Percentiles rank a stretch among this genome's conserved stretches.
Conservation (phyloP, 2,113 vertebrate genomes). For the Dolichotis patagonum region DNA sequence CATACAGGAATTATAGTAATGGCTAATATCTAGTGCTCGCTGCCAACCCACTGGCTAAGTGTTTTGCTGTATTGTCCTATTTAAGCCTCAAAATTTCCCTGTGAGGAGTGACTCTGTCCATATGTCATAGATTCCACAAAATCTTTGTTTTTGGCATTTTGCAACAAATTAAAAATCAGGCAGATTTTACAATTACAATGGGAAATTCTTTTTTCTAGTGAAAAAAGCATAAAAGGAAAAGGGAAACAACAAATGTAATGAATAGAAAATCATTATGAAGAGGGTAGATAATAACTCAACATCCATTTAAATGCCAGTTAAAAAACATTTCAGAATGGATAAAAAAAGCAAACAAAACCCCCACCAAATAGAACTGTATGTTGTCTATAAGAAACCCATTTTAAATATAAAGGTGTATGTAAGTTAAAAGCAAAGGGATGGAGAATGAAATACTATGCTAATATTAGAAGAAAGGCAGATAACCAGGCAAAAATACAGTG, state of each 20-base stretch:
- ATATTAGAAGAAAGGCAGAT: not conserved
- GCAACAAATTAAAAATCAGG: slow-evolving; percentile 26
- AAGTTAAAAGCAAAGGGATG: slow-evolving; percentile 11
- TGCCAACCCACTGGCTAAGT: not conserved
- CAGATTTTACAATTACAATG: not conserved
- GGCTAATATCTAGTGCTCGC: not conserved
- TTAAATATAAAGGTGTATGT: not conserved
- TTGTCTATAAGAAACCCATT: not conserved
- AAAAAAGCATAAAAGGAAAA: not conserved
- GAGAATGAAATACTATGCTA: not conserved
- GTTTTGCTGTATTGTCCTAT: not conserved
- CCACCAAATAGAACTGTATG: not conserved
- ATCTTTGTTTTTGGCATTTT: not conserved
- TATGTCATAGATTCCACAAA: not conserved
- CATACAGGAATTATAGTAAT: not conserved
- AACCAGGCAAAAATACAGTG: not conserved
- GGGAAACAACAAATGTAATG: not conserved
- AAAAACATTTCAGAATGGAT: not conserved
- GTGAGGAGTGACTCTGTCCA: not conserved
- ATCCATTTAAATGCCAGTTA: not conserved
- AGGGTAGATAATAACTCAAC: not conserved
- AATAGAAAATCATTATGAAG: not conserved
- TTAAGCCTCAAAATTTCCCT: not conserved
- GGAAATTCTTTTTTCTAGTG: not conserved
- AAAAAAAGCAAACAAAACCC: not conserved